Evolutionary conservation across 2,113 vertebrate genomes (phyloP).

Genomic region (Anas platyrhynchos): DNA sequence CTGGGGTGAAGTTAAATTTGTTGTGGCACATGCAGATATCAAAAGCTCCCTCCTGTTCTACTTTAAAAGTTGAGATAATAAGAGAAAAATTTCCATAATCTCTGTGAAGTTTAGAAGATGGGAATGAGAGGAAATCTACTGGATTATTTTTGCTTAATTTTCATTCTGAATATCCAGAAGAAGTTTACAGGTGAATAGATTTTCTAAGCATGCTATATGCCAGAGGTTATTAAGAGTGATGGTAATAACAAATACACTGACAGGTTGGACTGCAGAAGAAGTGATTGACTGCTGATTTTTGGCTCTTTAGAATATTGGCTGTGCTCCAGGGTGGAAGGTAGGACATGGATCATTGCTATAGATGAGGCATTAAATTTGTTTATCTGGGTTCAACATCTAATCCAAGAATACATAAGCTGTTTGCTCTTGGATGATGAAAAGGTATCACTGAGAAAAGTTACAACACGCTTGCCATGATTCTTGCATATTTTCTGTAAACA

Average conservation of each 20-base stretch:
- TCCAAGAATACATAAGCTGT: not conserved
- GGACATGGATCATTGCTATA: not conserved
- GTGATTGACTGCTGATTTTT: not conserved
- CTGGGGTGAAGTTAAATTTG: not conserved
- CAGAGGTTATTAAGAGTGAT: not conserved
- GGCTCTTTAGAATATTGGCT: not conserved
- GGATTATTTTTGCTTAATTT: not conserved
- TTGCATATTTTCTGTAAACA: not conserved
- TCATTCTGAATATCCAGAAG: not conserved
- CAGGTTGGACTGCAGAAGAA: not conserved
- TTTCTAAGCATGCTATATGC: not conserved
- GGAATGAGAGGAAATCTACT: not conserved
- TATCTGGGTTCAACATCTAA: not conserved
- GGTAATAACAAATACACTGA: not conserved
- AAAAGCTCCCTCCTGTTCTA: not conserved
- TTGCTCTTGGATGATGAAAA: not conserved
- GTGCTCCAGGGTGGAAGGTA: not conserved
- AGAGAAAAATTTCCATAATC: not conserved
- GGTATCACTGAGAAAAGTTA: not conserved
- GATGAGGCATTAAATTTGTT: not conserved
- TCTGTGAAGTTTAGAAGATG: not conserved
- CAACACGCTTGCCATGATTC: accelerated
- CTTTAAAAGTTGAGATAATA: not conserved
- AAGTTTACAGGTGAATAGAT: not conserved
- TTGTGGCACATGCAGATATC: not conserved